Evolutionary conservation across 2,113 vertebrate species (phyloP), one percentile per base, ranked within the genome.

Genomic region (Apistogramma diplotaenia): DNA sequence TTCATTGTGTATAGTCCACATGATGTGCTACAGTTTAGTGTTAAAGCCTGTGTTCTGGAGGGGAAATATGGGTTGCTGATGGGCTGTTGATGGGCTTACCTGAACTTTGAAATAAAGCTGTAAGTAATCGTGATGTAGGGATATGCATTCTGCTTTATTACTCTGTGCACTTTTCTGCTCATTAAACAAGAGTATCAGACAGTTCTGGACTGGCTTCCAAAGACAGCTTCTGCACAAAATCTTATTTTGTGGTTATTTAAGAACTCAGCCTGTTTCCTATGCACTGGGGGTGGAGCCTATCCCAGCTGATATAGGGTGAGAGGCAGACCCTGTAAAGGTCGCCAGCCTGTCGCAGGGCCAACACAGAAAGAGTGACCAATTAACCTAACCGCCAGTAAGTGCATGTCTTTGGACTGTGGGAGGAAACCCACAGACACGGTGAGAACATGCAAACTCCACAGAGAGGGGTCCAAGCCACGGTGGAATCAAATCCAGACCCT

Each of bases 31-130:
- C 79, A 82, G 88, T 87, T 89, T 79, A 61, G 46, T 89, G 56
- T 78, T 91, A 46, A 81, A 85, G 81, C 70, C 37, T 76, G 77
- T 67, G 49, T 21, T 82, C 72, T 58, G 65, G 25, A 83, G 78
- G 62, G 56, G 73, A 78, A 53, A 27, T 31, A 18, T 51, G 18
- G 29, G 55, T 82, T 33, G 56, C 33, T 35, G 18, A 53, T 72
- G 51, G 58, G 29, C 73, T 80, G 53, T 37, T 75, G 46, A 11
- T 37, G 54, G 51, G 76, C 54, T 86, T 81, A 81, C 35, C 78
- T 49, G 18, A 62, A 76, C 37, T 87, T 85, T 89, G 87, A 90
- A 94, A 92, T 94, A 94, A 93, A 93, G 85, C 78, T 90, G 86
- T 89, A 85, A 76, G 77, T 83, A 82, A 81, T 62, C 13, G 8